Base-by-base conservation (phyloP, 2,888 invertebrate species). In the Petrophora chlorosata region DNA sequence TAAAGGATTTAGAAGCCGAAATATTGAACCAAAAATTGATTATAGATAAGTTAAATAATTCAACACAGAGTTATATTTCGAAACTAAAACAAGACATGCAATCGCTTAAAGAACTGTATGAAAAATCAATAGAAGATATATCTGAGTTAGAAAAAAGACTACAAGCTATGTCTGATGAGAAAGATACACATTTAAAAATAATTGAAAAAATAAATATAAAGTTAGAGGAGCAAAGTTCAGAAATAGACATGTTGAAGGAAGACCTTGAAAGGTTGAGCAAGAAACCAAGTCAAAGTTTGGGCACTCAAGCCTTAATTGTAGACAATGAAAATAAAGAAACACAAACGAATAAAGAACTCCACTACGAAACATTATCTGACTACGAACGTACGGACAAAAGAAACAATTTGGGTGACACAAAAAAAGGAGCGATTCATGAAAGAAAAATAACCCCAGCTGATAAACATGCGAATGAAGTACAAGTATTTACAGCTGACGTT, bases 11-110 rank as follows among this genome's bases (percentile, higher is more conserved):
- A 50, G 73, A 87, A 67, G 73, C 73, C 7, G 80, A 80, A 65
- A 71, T 83, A 46, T 52, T 66, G 17, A 88, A 87, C 57, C 82
- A 87, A 65, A 78, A 81, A 49, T 58, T 88, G 10, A 75, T 89
- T 13, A 73, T 76, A 29, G 73, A 84, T 29, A 78, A 76, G 67
- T 69, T 83, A 12, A 80, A 80, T 40, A 58, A 79, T 59, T 73
- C 79, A 1, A 75, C 70, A 16, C 62, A 80, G 63, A 72, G 61
- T 23, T 76, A 78, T 38, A 75, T 82, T 47, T 51, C 57, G 10
- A 84, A 82, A 65, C 63, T 90, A 41, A 69, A 79, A 63, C 70
- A 76, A 16, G 82, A 90, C 57, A 63, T 84, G 26, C 39, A 71
- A 34, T 59, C 66, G 23, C 61, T 86, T 13, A 64, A 82, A 70